Evolutionary conservation across 2,888 invertebrate species (phyloP), one percentile per base, ranked within the genome.

Genomic region (Drosophila austrosaltans): DNA sequence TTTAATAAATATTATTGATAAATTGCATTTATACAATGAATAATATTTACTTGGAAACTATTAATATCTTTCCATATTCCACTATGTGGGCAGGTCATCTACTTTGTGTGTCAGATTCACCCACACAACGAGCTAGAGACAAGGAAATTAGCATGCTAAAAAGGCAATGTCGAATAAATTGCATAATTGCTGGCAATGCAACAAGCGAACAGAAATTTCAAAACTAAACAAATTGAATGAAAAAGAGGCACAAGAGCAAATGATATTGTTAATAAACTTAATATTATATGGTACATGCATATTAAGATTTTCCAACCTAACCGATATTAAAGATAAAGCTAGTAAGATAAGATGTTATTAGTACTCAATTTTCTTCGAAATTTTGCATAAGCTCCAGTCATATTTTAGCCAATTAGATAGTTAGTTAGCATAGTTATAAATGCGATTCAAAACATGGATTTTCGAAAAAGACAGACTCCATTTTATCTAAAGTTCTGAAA

Each of bases 101-200:
- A 32, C 61, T 62, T 69, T 58, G 72, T 62, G 42, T 72, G 48
- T 72, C 56, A 25, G 25, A 20, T 69, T 59, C 76, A 62, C 72
- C 76, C 72, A 72, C 72, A 16, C 48, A 10, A 36, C 12, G 3
- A 44, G 16, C 44, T 44, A 16, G 44, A 53, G 58, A 53, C 58
- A 28, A 44, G 6, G 40, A 48, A 73, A 70, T 78, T 83, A 76
- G 66, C 69, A 89, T 72, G 40, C 68, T 44, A 62, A 81, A 78
- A 84, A 78, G 87, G 89, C 69, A 67, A 73, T 67, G 73, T 75
- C 60, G 68, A 73, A 81, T 69, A 63, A 40, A 71, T 76, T 82
- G 67, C 76, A 71, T 67, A 71, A 73, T 82, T 66, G 78, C 64
- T 56, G 63, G 67, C 58, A 67, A 5, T 65, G 39, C 25, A 66